Conservation (phyloP, 2,113 vertebrate genomes). For the Psittacula cyanocephala region DNA sequence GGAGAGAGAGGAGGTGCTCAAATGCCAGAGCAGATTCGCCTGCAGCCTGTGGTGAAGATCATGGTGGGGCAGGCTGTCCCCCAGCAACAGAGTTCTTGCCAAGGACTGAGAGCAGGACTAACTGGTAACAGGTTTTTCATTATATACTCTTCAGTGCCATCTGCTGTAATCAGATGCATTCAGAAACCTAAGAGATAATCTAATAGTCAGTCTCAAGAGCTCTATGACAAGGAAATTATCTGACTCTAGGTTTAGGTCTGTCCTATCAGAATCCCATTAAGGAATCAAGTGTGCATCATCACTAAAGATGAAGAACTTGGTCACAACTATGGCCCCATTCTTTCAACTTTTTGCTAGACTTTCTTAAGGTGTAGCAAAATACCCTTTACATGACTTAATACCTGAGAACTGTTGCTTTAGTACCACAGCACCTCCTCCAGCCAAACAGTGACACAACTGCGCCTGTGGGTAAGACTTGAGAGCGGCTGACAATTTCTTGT, state of each 20-base stretch:
- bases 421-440: neutral
- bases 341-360: neutral
- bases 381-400: neutral
- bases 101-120: neutral
- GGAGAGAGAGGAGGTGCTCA: no score
- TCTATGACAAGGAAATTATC: neutral
- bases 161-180: conserved; percentile 19
- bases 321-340: neutral
- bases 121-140: neutral
- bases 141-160: conserved; percentile 25
- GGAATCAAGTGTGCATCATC: neutral
- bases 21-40: neutral
- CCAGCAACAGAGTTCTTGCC: neutral
- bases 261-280: neutral
- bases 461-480: neutral
- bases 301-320: neutral
- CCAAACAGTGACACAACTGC: neutral
- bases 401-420: neutral
- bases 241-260: neutral
- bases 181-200: neutral
- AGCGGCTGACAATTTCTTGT: neutral
- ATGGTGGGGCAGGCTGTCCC: neutral
- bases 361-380: neutral
- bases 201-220: neutral
- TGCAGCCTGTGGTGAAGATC: neutral